Evolutionary conservation across 2,888 invertebrate genomes (phyloP).

Genomic region (Dynastes grantii): DNA sequence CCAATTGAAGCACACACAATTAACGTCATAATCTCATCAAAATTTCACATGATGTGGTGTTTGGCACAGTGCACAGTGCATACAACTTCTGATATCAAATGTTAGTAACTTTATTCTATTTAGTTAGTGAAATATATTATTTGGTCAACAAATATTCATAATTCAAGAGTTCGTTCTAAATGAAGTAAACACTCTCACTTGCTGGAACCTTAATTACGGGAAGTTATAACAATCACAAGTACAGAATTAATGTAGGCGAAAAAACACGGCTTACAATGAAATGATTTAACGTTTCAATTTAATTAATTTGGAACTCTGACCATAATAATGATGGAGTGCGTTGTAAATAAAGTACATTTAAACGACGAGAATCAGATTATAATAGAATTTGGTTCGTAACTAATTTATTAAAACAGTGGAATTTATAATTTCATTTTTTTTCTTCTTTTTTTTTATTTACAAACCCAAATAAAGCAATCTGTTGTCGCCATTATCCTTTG

Average conservation of each 20-base stretch:
- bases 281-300: conserved; percentile 39
- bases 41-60: too few relatives aligned
- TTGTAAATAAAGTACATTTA: conserved; percentile 1
- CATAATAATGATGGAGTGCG: not conserved
- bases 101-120: too few relatives aligned
- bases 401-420: not conserved
- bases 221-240: conserved; percentile 37
- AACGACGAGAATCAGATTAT: conserved; percentile 4
- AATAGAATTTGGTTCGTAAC: conserved; percentile 11
- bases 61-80: too few relatives aligned
- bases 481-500: conserved; percentile 1
- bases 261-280: conserved; percentile 26
- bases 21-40: too few relatives aligned
- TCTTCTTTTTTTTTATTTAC: not conserved
- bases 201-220: conserved; percentile 13
- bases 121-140: too few relatives aligned
- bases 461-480: not conserved
- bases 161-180: not conserved
- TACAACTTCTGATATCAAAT: too few relatives aligned
- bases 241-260: conserved; percentile 39
- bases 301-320: conserved; percentile 30
- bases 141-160: too few relatives aligned
- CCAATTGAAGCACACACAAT: too few relatives aligned
- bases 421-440: not conserved
- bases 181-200: not conserved